phyloP scores from a whole-genome alignment of 2,113 vertebrate genomes.

The Rhynchomys soricoides region DNA sequence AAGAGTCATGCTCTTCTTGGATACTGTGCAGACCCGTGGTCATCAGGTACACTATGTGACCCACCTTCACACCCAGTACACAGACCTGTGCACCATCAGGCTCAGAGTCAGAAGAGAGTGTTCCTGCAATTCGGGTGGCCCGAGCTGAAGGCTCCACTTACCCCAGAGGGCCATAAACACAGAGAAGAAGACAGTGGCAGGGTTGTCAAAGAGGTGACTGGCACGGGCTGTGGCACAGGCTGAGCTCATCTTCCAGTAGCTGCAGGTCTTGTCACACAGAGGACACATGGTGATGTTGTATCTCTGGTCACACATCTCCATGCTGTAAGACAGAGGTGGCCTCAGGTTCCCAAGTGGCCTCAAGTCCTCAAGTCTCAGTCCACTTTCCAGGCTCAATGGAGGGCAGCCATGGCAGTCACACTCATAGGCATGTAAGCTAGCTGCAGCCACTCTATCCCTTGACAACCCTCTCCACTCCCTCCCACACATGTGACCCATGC shows the following conservation, averaged over 20 bases:
- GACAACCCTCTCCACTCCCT: neutral
- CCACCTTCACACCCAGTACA: fast-evolving
- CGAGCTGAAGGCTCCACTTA: constrained; percentile 72
- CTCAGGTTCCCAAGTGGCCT: neutral
- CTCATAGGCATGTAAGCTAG: neutral
- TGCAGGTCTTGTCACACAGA: constrained; percentile 94
- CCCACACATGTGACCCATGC: fast-evolving
- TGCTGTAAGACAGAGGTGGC: constrained; percentile 84
- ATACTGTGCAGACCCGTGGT: neutral
- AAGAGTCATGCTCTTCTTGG: fast-evolving
- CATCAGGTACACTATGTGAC: neutral
- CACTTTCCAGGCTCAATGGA: fast-evolving
- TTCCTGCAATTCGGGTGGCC: fast-evolving
- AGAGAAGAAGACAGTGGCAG: constrained; percentile 97
- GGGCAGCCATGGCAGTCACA: fast-evolving
- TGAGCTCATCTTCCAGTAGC: constrained; percentile 96
- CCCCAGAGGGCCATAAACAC: constrained; percentile 99
- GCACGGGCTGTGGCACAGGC: constrained; percentile 96
- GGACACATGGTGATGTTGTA: constrained; percentile 99
- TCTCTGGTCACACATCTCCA: constrained; percentile 96
- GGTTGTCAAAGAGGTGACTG: constrained; percentile 98
- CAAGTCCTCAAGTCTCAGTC: neutral
- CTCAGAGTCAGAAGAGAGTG: neutral
- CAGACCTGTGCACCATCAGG: fast-evolving
- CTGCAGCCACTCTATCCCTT: neutral